Conservation (phyloP, 2,888 invertebrate species). For the Trissolcus brochymenae region DNA sequence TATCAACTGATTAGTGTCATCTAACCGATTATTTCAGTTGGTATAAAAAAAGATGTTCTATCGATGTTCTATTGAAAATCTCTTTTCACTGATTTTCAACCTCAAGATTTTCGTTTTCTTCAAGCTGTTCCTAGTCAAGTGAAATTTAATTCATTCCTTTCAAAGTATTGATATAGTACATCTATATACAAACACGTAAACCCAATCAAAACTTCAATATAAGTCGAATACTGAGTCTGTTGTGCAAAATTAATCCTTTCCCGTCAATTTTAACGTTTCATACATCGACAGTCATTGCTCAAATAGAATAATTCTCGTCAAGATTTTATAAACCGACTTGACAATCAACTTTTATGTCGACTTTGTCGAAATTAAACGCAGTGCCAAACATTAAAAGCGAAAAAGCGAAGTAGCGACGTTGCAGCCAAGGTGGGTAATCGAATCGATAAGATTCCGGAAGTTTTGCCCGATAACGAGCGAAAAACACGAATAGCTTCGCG, state of each 20-base stretch:
- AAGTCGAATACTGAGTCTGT: conserved; percentile 59
- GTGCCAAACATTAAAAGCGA: conserved; percentile 5
- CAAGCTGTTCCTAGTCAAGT: background rate
- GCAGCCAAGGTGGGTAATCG: conserved; percentile 11
- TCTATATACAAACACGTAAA: conserved; percentile 17
- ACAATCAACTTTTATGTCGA: conserved; percentile 27
- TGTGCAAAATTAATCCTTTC: conserved; percentile 59
- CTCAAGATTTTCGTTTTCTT: background rate
- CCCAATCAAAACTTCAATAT: conserved; percentile 63
- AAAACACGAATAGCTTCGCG: conserved; percentile 14
- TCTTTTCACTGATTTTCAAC: background rate
- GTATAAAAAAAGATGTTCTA: too few species aligned
- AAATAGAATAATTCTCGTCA: conserved; percentile 47
- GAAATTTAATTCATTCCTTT: background rate
- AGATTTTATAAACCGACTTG: conserved; percentile 22
- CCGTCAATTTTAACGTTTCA: conserved; percentile 48
- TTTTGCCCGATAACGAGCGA: conserved; percentile 32
- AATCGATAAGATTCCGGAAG: conserved; percentile 39
- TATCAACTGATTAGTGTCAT: background rate
- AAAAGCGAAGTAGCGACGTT: conserved; percentile 19
- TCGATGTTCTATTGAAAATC: too few species aligned
- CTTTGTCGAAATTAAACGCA: conserved; percentile 26
- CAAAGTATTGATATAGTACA: background rate
- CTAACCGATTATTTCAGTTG: too few species aligned
- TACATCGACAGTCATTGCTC: conserved; percentile 31